Percentiles rank a stretch among this genome's conserved stretches.
Conservation (phyloP, 2,113 vertebrate species). For the Hydropotes inermis region DNA sequence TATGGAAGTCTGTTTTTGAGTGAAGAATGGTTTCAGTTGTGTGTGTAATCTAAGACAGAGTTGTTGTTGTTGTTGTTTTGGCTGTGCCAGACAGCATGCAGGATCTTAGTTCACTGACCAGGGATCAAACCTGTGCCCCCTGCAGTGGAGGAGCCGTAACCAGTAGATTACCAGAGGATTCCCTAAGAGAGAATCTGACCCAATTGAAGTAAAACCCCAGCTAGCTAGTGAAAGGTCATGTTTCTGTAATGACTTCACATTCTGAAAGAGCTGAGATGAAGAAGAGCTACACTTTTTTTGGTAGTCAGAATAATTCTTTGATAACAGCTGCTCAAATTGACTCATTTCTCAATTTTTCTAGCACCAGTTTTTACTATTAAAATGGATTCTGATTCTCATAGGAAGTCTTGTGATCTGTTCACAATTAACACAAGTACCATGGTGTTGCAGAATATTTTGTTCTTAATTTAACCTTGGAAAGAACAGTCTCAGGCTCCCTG, state of each 20-base stretch:
- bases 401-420: background rate
- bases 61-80: background rate
- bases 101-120: background rate
- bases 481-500: background rate
- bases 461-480: conserved; percentile 13
- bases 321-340: conserved; percentile 6
- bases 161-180: background rate
- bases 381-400: background rate
- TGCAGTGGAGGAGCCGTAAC: background rate
- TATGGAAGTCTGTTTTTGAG: background rate
- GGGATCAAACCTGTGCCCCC: background rate
- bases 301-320: conserved; percentile 7
- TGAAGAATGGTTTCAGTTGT: background rate
- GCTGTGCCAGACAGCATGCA: background rate
- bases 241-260: background rate
- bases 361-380: background rate
- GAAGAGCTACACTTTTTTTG: background rate
- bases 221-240: background rate
- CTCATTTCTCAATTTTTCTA: background rate
- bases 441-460: background rate
- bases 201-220: background rate
- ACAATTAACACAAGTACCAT: background rate
- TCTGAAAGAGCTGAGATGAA: conserved; percentile 30
- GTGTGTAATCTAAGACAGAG: background rate
- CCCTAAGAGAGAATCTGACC: background rate